phyloP scores from a whole-genome alignment of 1,140 invertebrate species.

The Neodiprion virginianus region DNA sequence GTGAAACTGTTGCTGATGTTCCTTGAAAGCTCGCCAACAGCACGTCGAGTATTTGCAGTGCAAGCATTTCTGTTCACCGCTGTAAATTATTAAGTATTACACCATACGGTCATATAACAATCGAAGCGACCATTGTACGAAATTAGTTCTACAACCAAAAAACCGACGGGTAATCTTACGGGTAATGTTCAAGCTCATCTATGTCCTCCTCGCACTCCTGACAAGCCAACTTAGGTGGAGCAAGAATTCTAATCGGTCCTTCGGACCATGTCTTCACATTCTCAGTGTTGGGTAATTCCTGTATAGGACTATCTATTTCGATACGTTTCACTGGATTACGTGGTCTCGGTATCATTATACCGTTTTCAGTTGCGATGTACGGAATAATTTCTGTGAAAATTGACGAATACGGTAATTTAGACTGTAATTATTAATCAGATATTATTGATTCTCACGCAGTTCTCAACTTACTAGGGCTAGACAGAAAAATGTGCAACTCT shows the following conservation, averaged over 20 bases:
- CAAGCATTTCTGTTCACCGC: constrained; percentile 73
- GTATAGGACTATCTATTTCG: constrained; percentile 43
- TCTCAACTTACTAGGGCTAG: constrained; percentile 38
- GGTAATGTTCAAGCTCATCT: constrained; percentile 70
- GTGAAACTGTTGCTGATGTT: constrained; percentile 71
- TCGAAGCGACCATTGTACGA: constrained; percentile 21
- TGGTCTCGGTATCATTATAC: constrained; percentile 56
- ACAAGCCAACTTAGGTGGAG: constrained; percentile 58
- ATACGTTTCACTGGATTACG: constrained; percentile 62
- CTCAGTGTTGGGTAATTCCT: constrained; percentile 39
- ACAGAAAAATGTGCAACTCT: constrained; percentile 45
- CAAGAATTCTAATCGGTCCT: constrained; percentile 48
- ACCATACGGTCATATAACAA: background rate
- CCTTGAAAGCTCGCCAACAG: constrained; percentile 76
- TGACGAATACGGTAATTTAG: background rate
- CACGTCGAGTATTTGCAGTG: constrained; percentile 80
- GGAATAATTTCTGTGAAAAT: constrained; percentile 52
- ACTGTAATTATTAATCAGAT: constrained; percentile 14
- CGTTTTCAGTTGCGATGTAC: constrained; percentile 46
- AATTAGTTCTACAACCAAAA: constrained; percentile 39
- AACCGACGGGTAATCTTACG: constrained; percentile 61
- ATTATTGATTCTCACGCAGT: constrained; percentile 5
- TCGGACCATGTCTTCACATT: constrained; percentile 49
- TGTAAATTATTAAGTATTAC: constrained; percentile 49
- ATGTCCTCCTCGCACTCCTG: constrained; percentile 76